Evolutionary conservation across 2,797 vertebrate genomes (phyloP), one percentile per base, ranked within the genome.

Genomic region (Epinephelus awoara): DNA sequence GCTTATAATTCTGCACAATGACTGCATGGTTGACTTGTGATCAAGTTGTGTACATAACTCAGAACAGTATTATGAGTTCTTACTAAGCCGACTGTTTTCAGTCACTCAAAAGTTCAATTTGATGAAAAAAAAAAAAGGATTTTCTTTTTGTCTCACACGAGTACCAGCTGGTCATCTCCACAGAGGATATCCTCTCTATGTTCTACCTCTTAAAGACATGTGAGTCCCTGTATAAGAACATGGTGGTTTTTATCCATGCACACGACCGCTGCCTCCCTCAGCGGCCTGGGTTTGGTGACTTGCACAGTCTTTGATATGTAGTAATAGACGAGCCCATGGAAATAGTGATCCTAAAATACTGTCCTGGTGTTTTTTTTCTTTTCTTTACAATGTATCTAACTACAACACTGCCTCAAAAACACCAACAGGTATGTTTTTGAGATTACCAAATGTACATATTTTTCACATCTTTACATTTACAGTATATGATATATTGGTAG

Each of bases 381-480:
- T 76, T 86, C 73, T 91, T 85, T 87, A 90, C 86, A 92, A 90
- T 79, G 86, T 90, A 65, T 86, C 89, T 92, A 92, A 88, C 90
- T 93, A 92, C 86, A 91, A 91, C 89, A 93, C 86, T 77, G 85
- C 85, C 87, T 91, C 83, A 89, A 89, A 95, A 96, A 95, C 96
- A 96, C 95, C 93, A 90, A 96, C 94, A 94, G 96, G 94, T 95
- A 94, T 93, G 83, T 81, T 91, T 92, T 95, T 79, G 87, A 96
- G 96, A 96, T 96, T 91, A 94, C 95, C 95, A 95, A 97, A 98
- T 98, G 96, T 98, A 98, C 97, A 98, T 93, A 91, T 96, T 94
- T 93, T 95, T 95, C 94, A 96, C 96, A 96, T 91, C 90, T 93
- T 93, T 93, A 94, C 92, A 94, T 92, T 93, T 93, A 95, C 93